These are phyloP conservation scores for Allolobophora icterica DNA, from an alignment of 2,888 invertebrate genomes.

Conservation along the genomic window DNA sequence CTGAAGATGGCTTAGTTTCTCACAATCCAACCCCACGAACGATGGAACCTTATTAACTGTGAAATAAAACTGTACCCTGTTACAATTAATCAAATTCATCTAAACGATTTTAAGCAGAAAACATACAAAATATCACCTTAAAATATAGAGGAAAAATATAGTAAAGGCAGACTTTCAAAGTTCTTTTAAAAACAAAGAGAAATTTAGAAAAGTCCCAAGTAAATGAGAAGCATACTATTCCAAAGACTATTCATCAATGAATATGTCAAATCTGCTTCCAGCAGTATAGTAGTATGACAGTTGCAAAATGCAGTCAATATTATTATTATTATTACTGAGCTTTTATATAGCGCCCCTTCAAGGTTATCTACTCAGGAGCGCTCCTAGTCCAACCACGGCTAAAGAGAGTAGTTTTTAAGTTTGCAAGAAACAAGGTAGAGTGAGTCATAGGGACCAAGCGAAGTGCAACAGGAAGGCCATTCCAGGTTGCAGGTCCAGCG, in stretches of 20 bases:
- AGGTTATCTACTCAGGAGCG: too few relatives aligned
- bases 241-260: not conserved
- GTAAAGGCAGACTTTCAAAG: not conserved
- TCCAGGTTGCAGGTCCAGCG: too few relatives aligned
- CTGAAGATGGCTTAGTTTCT: conserved; percentile 57
- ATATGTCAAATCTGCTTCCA: not conserved
- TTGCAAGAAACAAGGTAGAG: too few relatives aligned
- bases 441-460: too few relatives aligned
- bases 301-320: not conserved
- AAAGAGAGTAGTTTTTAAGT: too few relatives aligned
- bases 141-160: not conserved
- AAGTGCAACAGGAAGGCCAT: too few relatives aligned
- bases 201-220: not conserved
- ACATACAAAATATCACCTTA: not conserved
- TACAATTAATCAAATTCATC: not conserved
- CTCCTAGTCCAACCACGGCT: too few relatives aligned
- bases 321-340: too few relatives aligned
- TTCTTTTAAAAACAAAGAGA: not conserved
- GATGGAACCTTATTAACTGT: conserved; percentile 60
- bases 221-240: not conserved
- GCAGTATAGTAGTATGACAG: not conserved
- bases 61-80: not conserved
- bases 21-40: conserved; percentile 57
- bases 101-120: not conserved
- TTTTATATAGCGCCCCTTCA: too few relatives aligned